Conservation (phyloP, 92 coral and sea anemone species). For the Hydrozoanthus gracilis region DNA sequence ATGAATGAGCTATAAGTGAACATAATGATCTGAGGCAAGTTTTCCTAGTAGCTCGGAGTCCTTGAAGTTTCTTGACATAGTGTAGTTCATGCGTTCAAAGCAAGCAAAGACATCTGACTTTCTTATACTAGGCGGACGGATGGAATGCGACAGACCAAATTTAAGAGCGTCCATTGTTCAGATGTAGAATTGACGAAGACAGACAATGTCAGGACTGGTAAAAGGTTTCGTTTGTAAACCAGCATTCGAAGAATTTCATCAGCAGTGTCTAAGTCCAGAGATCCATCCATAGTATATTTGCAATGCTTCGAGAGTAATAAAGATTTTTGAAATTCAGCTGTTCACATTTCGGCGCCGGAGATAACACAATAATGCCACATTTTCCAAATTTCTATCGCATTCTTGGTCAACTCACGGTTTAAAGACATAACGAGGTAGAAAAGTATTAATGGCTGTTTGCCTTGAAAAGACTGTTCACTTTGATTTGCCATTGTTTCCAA, state of each 20-base stretch:
- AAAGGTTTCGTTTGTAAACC: not conserved
- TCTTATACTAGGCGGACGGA: not conserved
- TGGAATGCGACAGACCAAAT: not conserved
- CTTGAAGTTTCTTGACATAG: not conserved
- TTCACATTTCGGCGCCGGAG: not conserved
- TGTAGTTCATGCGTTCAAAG: not conserved
- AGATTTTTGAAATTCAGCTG: not conserved
- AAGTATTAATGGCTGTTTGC: not conserved
- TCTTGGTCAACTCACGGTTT: not conserved
- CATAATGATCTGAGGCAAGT: constrained; percentile 36
- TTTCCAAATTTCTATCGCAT: not conserved
- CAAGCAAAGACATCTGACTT: not conserved
- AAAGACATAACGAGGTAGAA: not conserved
- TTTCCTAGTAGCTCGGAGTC: constrained; percentile 19
- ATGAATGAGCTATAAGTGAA: constrained; percentile 45
- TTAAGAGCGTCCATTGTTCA: not conserved
- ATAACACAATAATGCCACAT: not conserved
- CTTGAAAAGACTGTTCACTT: too few species aligned
- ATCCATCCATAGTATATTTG: not conserved
- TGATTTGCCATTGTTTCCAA: not conserved
- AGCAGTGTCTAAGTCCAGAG: not conserved
- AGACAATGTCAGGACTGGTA: not conserved
- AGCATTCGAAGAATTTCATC: not conserved
- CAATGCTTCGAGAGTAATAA: not conserved
- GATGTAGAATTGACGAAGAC: not conserved